Evolutionary conservation across 2,797 vertebrate species (phyloP).

Genomic region (Melanotaenia pygmaea): DNA sequence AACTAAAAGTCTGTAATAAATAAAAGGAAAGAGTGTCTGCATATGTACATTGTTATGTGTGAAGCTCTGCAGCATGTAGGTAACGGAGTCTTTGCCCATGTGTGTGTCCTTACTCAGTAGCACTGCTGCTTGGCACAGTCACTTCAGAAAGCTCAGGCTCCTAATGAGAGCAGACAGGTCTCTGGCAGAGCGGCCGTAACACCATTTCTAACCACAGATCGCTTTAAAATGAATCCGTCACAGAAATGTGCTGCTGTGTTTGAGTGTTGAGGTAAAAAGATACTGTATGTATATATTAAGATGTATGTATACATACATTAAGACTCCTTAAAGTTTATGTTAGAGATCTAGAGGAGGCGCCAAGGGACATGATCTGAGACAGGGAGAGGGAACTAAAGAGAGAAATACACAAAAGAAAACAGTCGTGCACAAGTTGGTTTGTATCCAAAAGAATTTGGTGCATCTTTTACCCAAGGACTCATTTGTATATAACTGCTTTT

Average conservation of each 20-base stretch:
- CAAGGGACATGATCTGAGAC: background rate
- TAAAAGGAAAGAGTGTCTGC: no score
- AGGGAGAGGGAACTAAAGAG: background rate
- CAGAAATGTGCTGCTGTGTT: conserved; percentile 49
- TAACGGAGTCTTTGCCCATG: conserved; percentile 12
- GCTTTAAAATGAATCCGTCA: conserved; percentile 67
- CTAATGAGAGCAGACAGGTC: conserved; percentile 74
- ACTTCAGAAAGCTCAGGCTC: conserved; percentile 40
- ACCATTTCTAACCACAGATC: conserved; percentile 60
- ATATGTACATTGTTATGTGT: conserved; percentile 3
- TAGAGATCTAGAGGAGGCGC: conserved; percentile 5
- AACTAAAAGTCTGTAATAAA: background rate
- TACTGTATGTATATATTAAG: conserved; percentile 3
- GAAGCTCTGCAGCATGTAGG: conserved; percentile 11
- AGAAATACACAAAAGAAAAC: conserved; percentile 7
- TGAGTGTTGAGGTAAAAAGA: conserved; percentile 43
- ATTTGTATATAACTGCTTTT: background rate
- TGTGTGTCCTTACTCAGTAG: conserved; percentile 50
- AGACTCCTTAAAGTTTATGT: conserved; percentile 22
- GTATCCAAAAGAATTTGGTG: conserved; percentile 10
- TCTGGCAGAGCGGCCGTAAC: conserved; percentile 63
- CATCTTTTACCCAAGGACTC: background rate
- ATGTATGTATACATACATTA: background rate
- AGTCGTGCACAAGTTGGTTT: background rate
- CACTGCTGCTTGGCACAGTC: conserved; percentile 58